A percentile compares a stretch with the other conserved stretches of the same genome.
Evolutionary conservation across 2,888 invertebrate genomes (phyloP).

Genomic region (Colletes collaris): DNA sequence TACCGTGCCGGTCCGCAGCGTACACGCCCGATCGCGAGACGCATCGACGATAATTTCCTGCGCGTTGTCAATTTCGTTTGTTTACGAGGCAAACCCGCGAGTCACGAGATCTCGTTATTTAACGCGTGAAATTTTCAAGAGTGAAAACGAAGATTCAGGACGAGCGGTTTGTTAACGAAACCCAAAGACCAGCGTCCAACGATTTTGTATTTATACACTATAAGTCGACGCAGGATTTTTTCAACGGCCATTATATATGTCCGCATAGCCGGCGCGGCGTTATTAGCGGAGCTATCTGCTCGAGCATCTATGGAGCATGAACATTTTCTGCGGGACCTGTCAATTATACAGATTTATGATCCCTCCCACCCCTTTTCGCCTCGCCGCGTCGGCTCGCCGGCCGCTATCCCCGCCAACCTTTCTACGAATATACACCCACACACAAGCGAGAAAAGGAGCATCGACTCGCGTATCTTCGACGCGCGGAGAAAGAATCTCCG

Average conservation of each 20-base stretch:
- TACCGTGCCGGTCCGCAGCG: constrained; percentile 22
- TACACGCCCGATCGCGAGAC: background rate
- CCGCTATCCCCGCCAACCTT: constrained; percentile 24
- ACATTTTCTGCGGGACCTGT: constrained; percentile 72
- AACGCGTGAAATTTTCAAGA: too few relatives aligned
- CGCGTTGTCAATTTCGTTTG: constrained; percentile 12
- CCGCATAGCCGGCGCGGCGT: constrained; percentile 49
- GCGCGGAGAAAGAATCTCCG: background rate
- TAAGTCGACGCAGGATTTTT: constrained; percentile 39
- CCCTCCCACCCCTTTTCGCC: constrained; percentile 24
- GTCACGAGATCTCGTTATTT: too few relatives aligned
- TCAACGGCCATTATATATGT: constrained; percentile 55
- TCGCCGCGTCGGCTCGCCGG: background rate
- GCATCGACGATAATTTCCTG: constrained; percentile 26
- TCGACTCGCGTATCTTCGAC: too few relatives aligned
- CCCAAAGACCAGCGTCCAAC: constrained; percentile 10
- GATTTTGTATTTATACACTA: constrained; percentile 32
- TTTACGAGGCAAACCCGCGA: constrained; percentile 6
- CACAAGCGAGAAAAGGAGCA: constrained; percentile 1
- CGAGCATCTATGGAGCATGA: constrained; percentile 66
- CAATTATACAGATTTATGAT: constrained; percentile 80
- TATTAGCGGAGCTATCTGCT: constrained; percentile 70
- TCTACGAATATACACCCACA: constrained; percentile 46
- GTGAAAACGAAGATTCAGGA: constrained; percentile 2
- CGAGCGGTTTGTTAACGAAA: constrained; percentile 6